Evolutionary conservation across 2,888 invertebrate genomes (phyloP), one percentile per base, ranked within the genome.

Genomic region (Scaeva pyrastri): DNA sequence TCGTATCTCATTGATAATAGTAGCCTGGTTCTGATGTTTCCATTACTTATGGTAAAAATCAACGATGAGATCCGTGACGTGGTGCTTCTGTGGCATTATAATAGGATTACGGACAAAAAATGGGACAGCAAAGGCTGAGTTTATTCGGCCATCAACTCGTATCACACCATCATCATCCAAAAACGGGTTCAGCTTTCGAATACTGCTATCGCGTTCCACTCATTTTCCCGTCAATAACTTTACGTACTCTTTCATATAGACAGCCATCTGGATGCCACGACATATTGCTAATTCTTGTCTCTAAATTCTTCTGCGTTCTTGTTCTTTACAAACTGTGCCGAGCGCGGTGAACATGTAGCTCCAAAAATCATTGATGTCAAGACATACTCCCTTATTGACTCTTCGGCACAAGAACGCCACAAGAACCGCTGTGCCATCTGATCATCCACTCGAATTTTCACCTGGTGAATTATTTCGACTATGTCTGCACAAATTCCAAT

Each of bases 341-440:
- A 77, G 19, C 77, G 39, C 23, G 81, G 87, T 4, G 85, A 87
- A 73, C 88, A 88, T 8, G 71, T 86, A 6, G 87, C 87, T 78
- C 48, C 48, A 19, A 19, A 48, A 8, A 19, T 48, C 48, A 48
- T 48, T 4, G 48, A 48, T 10, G 48, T 48, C 48, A 48, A 19
- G 4, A 48, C 48, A 19, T 19, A 48, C 48, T 48, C 48, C 4
- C 48, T 8, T 48, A 48, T 48, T 1, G 10, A 19, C 10, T 48
- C 48, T 10, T 48, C 1, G 48, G 8, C 16, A 48, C 10, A 10
- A 11, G 1, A 10, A 8, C 48, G 48, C 48, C 48, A 48, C 4
- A 48, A 48, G 48, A 48, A 48, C 2, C 10, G 48, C 48, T 48
- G 48, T 48, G 19, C 19, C 19, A 19, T 48, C 48, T 48, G 48